A percentile compares a stretch with the other conserved stretches of the same genome.
Evolutionary conservation across 2,797 vertebrate species (phyloP).

Genomic region (Poecilia velifera): DNA sequence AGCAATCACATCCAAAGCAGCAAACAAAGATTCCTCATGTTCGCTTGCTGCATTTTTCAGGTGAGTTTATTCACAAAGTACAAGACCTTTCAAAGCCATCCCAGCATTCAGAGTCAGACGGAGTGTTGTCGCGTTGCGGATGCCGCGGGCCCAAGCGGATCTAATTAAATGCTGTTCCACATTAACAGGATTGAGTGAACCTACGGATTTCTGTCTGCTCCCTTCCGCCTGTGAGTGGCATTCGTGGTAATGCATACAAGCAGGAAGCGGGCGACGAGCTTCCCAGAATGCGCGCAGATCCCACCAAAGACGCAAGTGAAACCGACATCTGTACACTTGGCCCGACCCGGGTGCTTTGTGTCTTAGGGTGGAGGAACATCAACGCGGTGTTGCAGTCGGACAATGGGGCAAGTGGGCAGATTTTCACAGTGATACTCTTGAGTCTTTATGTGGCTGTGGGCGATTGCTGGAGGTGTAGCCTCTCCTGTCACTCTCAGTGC

Average conservation of each 20-base stretch:
- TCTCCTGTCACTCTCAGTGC: constrained; percentile 47
- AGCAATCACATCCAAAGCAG: not conserved
- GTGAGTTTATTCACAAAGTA: constrained; percentile 20
- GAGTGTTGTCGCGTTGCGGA: constrained; percentile 36
- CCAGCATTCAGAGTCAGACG: constrained; percentile 34
- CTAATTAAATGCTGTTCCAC: constrained; percentile 85
- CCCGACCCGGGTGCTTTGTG: constrained; percentile 68
- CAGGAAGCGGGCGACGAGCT: constrained; percentile 66
- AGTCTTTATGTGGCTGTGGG: constrained; percentile 49
- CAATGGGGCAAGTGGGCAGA: constrained; percentile 46
- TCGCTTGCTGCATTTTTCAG: not conserved
- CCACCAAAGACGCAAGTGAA: constrained; percentile 63
- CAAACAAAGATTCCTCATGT: constrained; percentile 17
- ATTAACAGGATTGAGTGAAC: constrained; percentile 82
- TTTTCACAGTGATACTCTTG: constrained; percentile 29
- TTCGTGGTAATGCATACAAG: constrained; percentile 73
- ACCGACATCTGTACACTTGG: constrained; percentile 67
- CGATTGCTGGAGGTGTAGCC: constrained; percentile 53
- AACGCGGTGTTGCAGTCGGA: constrained; percentile 37
- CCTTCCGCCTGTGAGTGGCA: constrained; percentile 76
- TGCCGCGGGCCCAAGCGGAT: constrained; percentile 64
- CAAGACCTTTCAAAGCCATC: constrained; percentile 27
- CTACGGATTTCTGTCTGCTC: constrained; percentile 64
- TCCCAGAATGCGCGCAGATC: constrained; percentile 66
- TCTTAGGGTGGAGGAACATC: constrained; percentile 60